Evolutionary conservation across 2,888 invertebrate genomes (phyloP).

Genomic region (Tenthredo scrophulariae): DNA sequence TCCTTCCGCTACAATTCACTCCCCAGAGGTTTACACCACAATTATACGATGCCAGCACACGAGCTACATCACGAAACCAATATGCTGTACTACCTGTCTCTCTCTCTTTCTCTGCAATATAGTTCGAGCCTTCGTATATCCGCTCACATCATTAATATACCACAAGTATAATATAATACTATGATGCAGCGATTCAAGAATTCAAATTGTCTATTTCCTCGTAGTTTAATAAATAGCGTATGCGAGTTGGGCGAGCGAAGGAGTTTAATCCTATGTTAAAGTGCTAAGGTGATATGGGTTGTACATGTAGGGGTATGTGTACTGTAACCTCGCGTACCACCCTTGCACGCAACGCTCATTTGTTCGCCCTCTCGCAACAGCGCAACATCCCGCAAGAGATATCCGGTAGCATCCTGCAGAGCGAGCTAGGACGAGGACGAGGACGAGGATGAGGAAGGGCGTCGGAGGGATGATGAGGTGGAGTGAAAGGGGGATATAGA

Average conservation of each 20-base stretch:
- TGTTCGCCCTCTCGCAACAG: conserved; percentile 56
- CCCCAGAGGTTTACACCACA: conserved; percentile 12
- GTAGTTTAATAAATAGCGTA: neutral
- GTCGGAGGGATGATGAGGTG: conserved; percentile 34
- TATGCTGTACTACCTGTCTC: neutral
- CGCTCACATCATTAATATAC: too few relatives aligned
- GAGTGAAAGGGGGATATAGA: conserved; percentile 44
- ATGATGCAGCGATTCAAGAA: neutral
- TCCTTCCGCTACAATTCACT: conserved; percentile 22
- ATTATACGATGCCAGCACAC: conserved; percentile 8
- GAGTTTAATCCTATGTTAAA: conserved; percentile 5
- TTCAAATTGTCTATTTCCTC: neutral
- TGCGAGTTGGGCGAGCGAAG: neutral
- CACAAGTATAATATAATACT: neutral
- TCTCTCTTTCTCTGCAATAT: neutral
- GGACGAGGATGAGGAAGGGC: neutral
- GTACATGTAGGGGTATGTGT: conserved; percentile 37
- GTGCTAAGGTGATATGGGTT: conserved; percentile 25
- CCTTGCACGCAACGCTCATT: conserved; percentile 59
- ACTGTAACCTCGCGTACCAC: conserved; percentile 52
- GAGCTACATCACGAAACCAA: neutral
- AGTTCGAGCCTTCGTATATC: too few relatives aligned
- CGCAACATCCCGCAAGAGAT: conserved; percentile 34
- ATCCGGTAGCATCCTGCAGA: conserved; percentile 17
- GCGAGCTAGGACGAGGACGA: neutral